Evolutionary conservation across 2,797 vertebrate genomes (phyloP).

Genomic region (Molossus molossus): DNA sequence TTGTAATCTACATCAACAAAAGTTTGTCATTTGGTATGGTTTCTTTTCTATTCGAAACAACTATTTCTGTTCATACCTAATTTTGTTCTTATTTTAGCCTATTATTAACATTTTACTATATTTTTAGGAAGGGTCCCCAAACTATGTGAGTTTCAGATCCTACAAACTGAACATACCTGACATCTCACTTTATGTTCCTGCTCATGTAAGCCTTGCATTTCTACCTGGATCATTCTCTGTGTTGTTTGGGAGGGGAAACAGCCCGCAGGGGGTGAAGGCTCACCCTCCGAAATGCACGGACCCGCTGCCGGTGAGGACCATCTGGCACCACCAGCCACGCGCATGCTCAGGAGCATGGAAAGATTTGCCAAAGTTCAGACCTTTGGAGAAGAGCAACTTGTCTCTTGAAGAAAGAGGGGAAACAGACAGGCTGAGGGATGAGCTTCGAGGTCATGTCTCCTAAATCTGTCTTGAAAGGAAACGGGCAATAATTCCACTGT

Average conservation of each 20-base stretch:
- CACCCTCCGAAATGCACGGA: background rate
- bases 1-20: background rate
- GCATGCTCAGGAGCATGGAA: background rate
- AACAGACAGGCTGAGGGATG: accelerated
- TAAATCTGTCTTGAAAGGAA: background rate
- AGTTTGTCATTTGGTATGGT: background rate
- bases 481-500: background rate
- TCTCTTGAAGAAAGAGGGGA: background rate
- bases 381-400: background rate
- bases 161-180: background rate
- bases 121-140: background rate
- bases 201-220: background rate
- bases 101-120: background rate
- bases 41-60: background rate
- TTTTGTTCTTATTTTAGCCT: constrained; percentile 44
- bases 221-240: background rate
- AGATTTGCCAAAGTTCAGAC: background rate
- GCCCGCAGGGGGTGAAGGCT: background rate
- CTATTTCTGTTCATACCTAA: background rate
- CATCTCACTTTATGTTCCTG: background rate
- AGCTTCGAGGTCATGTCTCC: too few species aligned
- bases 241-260: background rate
- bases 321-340: background rate
- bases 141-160: background rate
- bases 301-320: accelerated